These are phyloP conservation scores for Protodeltote pygarga DNA, from an alignment of 2,888 invertebrate species.

Conservation along the genomic window DNA sequence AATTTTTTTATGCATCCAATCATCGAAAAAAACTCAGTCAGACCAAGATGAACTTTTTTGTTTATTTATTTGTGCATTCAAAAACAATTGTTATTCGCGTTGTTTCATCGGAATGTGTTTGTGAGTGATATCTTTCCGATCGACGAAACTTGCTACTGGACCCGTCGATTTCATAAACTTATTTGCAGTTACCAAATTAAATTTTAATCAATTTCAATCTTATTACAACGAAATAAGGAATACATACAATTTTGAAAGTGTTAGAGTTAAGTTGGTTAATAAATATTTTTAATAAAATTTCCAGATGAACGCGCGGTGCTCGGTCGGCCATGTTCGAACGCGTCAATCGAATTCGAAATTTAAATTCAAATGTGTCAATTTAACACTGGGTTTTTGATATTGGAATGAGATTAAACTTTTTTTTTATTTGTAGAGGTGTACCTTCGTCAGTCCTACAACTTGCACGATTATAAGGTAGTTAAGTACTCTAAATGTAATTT, in stretches of 20 bases:
- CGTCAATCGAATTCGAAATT: slow-evolving; percentile 72
- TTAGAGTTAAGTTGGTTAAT: slow-evolving; percentile 15
- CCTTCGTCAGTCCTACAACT: too few relatives aligned
- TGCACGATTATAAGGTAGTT: too few relatives aligned
- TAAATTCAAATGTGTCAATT: slow-evolving; percentile 71
- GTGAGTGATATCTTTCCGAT: slow-evolving; percentile 80
- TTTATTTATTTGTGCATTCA: slow-evolving; percentile 26
- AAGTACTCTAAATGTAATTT: too few relatives aligned
- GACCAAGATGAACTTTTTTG: slow-evolving; percentile 16
- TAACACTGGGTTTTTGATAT: slow-evolving; percentile 48
- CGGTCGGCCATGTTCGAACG: slow-evolving; percentile 64
- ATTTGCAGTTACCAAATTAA: not conserved
- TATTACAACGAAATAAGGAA: not conserved
- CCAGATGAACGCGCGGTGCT: slow-evolving; percentile 67
- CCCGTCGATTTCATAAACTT: slow-evolving; percentile 37
- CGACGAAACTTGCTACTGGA: slow-evolving; percentile 75
- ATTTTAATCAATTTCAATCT: slow-evolving; percentile 23
- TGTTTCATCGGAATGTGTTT: slow-evolving; percentile 75
- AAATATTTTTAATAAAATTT: slow-evolving; percentile 67
- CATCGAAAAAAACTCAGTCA: not conserved
- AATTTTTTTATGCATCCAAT: not conserved
- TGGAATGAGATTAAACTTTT: slow-evolving; percentile 13
- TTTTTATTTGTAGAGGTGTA: not conserved
- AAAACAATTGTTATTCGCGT: slow-evolving; percentile 54
- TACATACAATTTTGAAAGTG: not conserved